These are phyloP conservation scores for Listronotus bonariensis DNA, from an alignment of 1,140 invertebrate genomes.

Conservation along the genomic window DNA sequence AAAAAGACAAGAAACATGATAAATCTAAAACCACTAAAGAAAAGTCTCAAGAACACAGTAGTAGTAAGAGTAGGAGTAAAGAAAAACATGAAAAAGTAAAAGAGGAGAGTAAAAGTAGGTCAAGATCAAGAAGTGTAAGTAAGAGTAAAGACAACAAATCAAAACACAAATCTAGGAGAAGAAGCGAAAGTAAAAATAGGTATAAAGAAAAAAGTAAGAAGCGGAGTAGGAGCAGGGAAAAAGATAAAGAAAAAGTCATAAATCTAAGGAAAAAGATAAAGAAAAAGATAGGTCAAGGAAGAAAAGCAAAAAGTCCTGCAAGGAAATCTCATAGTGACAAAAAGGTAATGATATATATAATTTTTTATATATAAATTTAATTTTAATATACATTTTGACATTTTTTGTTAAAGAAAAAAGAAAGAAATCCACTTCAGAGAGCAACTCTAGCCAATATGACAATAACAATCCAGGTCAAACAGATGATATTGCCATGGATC, in stretches of 20 bases:
- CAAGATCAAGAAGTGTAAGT: slow-evolving; percentile 24
- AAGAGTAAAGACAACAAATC: slow-evolving; percentile 25
- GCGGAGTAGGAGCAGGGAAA: slow-evolving; percentile 16
- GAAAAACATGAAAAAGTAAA: slow-evolving; percentile 8
- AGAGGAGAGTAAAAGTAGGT: slow-evolving; percentile 19
- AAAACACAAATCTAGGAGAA: slow-evolving; percentile 20
- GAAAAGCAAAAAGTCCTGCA: slow-evolving; percentile 40
- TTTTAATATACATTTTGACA: too few relatives aligned
- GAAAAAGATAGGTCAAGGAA: slow-evolving; percentile 39
- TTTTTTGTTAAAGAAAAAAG: slow-evolving; percentile 21
- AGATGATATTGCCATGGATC: slow-evolving; percentile 56
- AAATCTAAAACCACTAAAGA: slow-evolving; percentile 7
- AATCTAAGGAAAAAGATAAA: slow-evolving; percentile 27
- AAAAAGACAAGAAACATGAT: not conserved
- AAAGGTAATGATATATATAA: slow-evolving; percentile 7
- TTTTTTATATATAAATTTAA: too few relatives aligned
- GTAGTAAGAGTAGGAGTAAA: slow-evolving; percentile 20
- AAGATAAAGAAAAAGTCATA: slow-evolving; percentile 23
- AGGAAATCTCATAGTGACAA: slow-evolving; percentile 30
- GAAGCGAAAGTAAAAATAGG: slow-evolving; percentile 43
- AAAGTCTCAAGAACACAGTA: slow-evolving; percentile 20
- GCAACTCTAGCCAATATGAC: slow-evolving; percentile 22
- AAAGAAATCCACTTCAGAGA: slow-evolving; percentile 35
- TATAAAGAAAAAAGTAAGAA: slow-evolving; percentile 38
- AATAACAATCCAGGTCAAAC: slow-evolving; percentile 22